Evolutionary conservation across 2,113 vertebrate species (phyloP).

Genomic region (Synchiropus splendidus): DNA sequence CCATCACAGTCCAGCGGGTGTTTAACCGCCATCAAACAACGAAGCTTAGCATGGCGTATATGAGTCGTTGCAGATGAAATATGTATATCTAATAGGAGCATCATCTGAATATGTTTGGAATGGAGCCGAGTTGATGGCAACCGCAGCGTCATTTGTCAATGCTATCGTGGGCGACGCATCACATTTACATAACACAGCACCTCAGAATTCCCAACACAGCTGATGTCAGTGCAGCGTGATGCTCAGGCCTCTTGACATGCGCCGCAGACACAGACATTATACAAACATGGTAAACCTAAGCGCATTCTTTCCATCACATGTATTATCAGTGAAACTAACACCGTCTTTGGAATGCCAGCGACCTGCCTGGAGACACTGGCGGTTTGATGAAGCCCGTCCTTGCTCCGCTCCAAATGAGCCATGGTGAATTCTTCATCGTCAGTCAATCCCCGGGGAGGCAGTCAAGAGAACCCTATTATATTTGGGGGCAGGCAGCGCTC

Average conservation of each 20-base stretch:
- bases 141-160: constrained; percentile 5
- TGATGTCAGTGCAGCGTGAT: too few species aligned
- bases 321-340: constrained; percentile 54
- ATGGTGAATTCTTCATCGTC: constrained; percentile 61
- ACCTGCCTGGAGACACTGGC: constrained; percentile 48
- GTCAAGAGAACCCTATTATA: constrained; percentile 69
- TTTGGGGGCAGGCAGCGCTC: constrained; percentile 63
- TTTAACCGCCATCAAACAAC: too few species aligned
- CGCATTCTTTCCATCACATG: constrained; percentile 36
- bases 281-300: constrained; percentile 18
- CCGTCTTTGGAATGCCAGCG: constrained; percentile 53
- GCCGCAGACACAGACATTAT: constrained; percentile 27
- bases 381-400: constrained; percentile 55
- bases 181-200: too few species aligned
- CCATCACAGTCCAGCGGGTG: too few species aligned
- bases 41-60: too few species aligned
- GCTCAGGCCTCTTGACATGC: constrained; percentile 15
- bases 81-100: too few species aligned
- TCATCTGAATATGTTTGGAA: too few species aligned
- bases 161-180: too few species aligned
- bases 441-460: constrained; percentile 59
- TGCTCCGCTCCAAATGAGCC: constrained; percentile 59
- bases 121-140: too few species aligned
- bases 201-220: too few species aligned
- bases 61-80: too few species aligned